Percentiles rank a stretch among this genome's conserved stretches.
Evolutionary conservation across 92 coral and sea anemone species (phyloP).

Genomic region (Heteractis magnifica): DNA sequence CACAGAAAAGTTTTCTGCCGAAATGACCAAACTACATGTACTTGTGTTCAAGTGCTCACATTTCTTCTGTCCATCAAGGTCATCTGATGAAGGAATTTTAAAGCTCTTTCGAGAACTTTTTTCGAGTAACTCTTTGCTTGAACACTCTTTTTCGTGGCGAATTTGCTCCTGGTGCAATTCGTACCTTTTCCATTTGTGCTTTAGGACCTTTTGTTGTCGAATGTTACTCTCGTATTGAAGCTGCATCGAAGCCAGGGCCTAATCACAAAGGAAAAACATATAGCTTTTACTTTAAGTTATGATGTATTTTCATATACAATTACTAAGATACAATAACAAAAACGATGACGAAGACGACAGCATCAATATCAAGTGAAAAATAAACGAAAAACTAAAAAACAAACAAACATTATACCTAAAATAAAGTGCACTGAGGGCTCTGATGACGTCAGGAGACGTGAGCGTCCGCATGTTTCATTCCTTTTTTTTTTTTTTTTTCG

Average conservation of each 20-base stretch:
- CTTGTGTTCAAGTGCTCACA: constrained; percentile 33
- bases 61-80: constrained; percentile 22
- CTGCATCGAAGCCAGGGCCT: constrained; percentile 91
- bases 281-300: too few relatives aligned
- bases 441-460: too few relatives aligned
- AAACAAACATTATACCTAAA: too few relatives aligned
- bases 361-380: too few relatives aligned
- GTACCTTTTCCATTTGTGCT: constrained; percentile 67
- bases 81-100: constrained; percentile 6
- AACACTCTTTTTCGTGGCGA: constrained; percentile 41
- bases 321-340: too few relatives aligned
- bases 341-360: too few relatives aligned
- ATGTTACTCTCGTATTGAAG: constrained; percentile 74
- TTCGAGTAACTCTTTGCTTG: constrained; percentile 41
- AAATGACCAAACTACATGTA: constrained; percentile 69
- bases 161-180: constrained; percentile 50
- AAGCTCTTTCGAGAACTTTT: constrained; percentile 11
- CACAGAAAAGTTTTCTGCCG: constrained; percentile 85
- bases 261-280: constrained; percentile 2
- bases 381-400: too few relatives aligned
- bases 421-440: too few relatives aligned
- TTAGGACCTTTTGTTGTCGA: constrained; percentile 78
- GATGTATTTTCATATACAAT: too few relatives aligned
- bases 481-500: too few relatives aligned
- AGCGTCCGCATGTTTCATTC: too few relatives aligned